Evolutionary conservation across 2,888 invertebrate species (phyloP).

Genomic region (Lamellibrachia satsuma): DNA sequence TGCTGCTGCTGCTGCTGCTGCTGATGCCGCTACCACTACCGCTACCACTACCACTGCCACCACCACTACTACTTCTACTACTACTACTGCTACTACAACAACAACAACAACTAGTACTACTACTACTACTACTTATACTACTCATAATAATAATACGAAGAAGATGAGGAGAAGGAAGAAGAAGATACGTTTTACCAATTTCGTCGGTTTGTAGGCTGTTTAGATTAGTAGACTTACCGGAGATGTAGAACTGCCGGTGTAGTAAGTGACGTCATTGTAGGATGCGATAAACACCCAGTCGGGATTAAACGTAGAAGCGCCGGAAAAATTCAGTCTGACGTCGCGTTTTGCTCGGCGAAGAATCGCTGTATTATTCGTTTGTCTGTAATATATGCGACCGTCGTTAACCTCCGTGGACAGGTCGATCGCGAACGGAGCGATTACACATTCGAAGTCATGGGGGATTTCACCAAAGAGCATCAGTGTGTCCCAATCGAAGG

Average conservation of each 20-base stretch:
- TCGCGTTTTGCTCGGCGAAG: background rate
- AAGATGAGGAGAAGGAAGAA: too few species aligned
- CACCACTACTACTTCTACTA: background rate
- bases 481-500: background rate
- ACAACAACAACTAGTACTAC: slow-evolving; percentile 2
- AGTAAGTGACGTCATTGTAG: background rate
- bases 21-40: background rate
- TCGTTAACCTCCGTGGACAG: background rate
- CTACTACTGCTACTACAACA: slow-evolving; percentile 17
- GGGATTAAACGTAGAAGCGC: background rate
- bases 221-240: background rate
- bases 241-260: background rate
- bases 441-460: background rate
- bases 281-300: background rate
- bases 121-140: slow-evolving; percentile 17
- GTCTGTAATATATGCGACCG: background rate
- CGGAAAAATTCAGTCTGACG: background rate
- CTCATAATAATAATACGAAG: background rate
- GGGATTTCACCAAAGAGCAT: background rate
- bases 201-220: too few species aligned
- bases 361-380: background rate
- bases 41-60: slow-evolving; percentile 1
- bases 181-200: too few species aligned
- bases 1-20: background rate
- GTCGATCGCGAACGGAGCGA: background rate